Percentiles rank a stretch among this genome's conserved stretches.
Conservation (phyloP, 2,888 invertebrate species). For the Tenthredo livida region DNA sequence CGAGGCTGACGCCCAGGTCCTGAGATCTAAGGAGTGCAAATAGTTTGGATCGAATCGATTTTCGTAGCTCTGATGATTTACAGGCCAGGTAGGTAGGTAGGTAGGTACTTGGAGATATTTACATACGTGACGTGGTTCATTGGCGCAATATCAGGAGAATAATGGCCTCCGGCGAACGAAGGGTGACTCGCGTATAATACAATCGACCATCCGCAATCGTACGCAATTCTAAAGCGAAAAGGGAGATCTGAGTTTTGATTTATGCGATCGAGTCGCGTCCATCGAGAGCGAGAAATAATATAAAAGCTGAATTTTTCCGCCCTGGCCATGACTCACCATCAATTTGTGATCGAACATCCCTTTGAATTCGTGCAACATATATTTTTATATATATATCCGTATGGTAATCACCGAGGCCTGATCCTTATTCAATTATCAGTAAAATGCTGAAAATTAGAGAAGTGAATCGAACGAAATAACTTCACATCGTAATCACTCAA, state of each 20-base stretch:
- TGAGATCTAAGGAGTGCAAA: background rate
- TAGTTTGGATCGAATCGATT: constrained; percentile 8
- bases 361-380: background rate
- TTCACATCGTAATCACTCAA: background rate
- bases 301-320: background rate
- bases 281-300: constrained; percentile 5
- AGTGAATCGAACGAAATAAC: background rate
- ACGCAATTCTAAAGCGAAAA: constrained; percentile 11
- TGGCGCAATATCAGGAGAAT: constrained; percentile 19
- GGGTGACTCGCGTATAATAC: constrained; percentile 14
- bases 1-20: background rate
- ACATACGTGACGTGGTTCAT: constrained; percentile 17
- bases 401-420: background rate
- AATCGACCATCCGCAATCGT: background rate
- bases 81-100: background rate
- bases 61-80: background rate
- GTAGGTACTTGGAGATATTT: constrained; percentile 13
- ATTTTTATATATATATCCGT: background rate
- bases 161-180: constrained; percentile 23
- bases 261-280: background rate
- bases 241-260: constrained; percentile 19
- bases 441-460: background rate
- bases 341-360: constrained; percentile 14
- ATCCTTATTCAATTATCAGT: background rate
- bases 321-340: background rate